Conservation (phyloP, 2,797 vertebrate genomes). For the Rhodeus uyekii region DNA sequence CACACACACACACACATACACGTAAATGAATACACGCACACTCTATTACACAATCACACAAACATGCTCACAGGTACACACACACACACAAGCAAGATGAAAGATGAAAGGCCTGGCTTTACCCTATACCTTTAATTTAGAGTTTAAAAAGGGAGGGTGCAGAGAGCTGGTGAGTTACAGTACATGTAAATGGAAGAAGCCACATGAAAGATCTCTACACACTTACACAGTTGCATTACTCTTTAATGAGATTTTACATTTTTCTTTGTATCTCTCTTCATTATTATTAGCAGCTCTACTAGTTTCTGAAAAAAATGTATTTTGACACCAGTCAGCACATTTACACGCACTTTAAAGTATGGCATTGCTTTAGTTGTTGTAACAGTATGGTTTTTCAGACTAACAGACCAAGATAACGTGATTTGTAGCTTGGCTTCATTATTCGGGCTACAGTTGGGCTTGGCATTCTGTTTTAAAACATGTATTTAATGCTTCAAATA, state of each 20-base stretch:
- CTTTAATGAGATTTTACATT: background rate
- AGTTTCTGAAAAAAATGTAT: background rate
- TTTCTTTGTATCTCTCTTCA: background rate
- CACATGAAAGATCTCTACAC: conserved; percentile 74
- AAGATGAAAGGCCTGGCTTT: conserved; percentile 83
- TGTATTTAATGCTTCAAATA: background rate
- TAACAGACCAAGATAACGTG: background rate
- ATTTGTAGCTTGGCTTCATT: background rate
- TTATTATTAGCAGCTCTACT: background rate
- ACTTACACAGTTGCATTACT: conserved; percentile 59
- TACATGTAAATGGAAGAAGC: conserved; percentile 78
- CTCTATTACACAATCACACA: conserved; percentile 34
- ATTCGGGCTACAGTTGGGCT: background rate
- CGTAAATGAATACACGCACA: conserved; percentile 51
- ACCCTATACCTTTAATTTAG: conserved; percentile 82
- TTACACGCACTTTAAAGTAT: background rate
- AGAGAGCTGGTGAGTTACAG: conserved; percentile 68
- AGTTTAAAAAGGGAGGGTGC: conserved; percentile 76
- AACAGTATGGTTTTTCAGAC: background rate
- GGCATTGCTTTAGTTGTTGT: too few species aligned
- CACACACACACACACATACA: conserved; percentile 17
- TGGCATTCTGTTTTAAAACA: background rate
- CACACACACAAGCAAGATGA: conserved; percentile 42
- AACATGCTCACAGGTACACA: conserved; percentile 45
- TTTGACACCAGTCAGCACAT: background rate